Evolutionary conservation across 2,113 vertebrate species (phyloP).

Genomic region (Erythrolamprus reginae): DNA sequence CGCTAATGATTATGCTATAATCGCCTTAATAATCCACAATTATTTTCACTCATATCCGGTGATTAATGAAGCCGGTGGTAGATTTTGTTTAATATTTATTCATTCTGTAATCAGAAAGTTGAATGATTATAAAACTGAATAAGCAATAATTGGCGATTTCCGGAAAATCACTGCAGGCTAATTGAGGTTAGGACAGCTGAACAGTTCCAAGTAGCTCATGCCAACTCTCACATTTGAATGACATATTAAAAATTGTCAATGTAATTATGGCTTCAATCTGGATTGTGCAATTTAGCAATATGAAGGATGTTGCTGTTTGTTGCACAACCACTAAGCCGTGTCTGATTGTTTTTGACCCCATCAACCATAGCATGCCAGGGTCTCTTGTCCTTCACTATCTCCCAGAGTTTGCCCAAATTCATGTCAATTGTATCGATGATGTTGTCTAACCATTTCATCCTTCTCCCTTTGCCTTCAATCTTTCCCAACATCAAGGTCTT

Average conservation of each 20-base stretch:
- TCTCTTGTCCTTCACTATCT: not conserved
- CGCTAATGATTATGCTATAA: constrained; percentile 48
- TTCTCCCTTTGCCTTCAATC: not conserved
- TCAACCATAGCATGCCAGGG: not conserved
- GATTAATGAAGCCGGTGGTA: constrained; percentile 47
- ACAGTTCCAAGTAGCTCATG: not conserved
- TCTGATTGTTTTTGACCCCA: not conserved
- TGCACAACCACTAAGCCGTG: not conserved
- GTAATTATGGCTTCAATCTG: not conserved
- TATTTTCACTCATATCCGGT: constrained; percentile 52
- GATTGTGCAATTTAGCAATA: not conserved
- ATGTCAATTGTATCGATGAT: not conserved
- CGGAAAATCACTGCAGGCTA: not conserved
- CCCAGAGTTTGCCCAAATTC: not conserved
- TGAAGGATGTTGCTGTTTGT: not conserved
- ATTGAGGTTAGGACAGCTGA: not conserved
- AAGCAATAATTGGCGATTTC: not conserved
- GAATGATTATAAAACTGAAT: not conserved
- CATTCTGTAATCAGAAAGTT: not conserved
- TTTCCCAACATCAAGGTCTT: not conserved
- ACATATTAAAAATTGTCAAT: not conserved
- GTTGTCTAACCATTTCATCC: not conserved
- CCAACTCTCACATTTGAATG: not conserved
- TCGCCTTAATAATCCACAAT: constrained; percentile 61
- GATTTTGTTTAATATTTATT: not conserved